Conservation (phyloP, 30 jellyfish, hydroid and myxozoan genomes). For the Pelagia noctiluca region DNA sequence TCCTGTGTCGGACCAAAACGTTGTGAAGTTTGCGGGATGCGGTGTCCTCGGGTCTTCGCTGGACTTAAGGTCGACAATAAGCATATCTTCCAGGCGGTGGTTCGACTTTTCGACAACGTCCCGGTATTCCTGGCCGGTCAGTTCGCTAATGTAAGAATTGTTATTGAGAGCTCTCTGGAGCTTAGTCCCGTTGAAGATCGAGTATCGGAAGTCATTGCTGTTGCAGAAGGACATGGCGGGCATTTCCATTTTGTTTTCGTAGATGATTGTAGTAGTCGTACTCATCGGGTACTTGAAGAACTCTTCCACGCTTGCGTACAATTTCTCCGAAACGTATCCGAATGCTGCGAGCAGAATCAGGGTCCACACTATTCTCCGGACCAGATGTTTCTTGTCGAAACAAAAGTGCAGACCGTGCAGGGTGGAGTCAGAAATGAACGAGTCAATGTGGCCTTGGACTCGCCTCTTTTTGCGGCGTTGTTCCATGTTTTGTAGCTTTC, state of each 20-base stretch:
- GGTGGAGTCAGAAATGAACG: conserved; percentile 74
- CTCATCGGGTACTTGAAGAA: conserved; percentile 83
- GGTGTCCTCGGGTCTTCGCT: conserved; percentile 20
- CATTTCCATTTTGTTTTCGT: conserved; percentile 52
- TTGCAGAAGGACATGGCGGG: conserved; percentile 98
- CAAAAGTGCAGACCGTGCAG: conserved; percentile 88
- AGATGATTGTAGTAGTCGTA: conserved; percentile 78
- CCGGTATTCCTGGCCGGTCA: conserved; percentile 68
- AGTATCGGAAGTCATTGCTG: conserved; percentile 73
- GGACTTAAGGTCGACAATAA: conserved; percentile 42
- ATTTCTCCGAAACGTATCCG: conserved; percentile 73
- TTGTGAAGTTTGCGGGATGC: conserved; percentile 54
- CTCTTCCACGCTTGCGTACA: conserved; percentile 73
- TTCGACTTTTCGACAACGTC: conserved; percentile 54
- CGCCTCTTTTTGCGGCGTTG: conserved; percentile 59
- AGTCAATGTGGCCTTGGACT: conserved; percentile 67
- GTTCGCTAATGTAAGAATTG: background rate
- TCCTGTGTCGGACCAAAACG: conserved; percentile 73
- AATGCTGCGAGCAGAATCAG: conserved; percentile 74
- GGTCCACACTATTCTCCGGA: conserved; percentile 89
- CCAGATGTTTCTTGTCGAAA: conserved; percentile 81
- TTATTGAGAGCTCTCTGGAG: conserved; percentile 1
- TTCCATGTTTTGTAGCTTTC: conserved; percentile 57
- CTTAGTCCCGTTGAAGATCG: conserved; percentile 57
- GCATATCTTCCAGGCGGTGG: conserved; percentile 83